Evolutionary conservation across 2,113 vertebrate species (phyloP), one percentile per base, ranked within the genome.

Genomic region (Dendropsophus ebraccatus): DNA sequence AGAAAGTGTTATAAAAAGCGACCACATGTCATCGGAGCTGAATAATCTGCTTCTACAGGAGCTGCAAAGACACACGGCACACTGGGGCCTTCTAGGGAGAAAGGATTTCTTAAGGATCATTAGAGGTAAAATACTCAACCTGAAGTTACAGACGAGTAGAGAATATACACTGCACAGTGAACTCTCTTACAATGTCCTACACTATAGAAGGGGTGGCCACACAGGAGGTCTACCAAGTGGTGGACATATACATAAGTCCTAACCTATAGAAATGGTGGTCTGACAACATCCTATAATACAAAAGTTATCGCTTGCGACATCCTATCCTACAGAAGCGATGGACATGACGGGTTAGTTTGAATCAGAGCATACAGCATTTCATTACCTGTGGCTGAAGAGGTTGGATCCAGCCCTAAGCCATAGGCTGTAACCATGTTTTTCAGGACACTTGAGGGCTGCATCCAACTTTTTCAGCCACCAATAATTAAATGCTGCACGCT

Each of bases 1-100:
- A 28, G 78, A 81, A 81, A 81, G 58, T 45, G 78, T 80, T 80
- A 80, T 80, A 80, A 81, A 81, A 81, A 81, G 35, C 37, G 19
- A 80, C 78, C 78, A 65, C 78, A 81, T 62, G 78, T 81, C 78
- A 81, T 45, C 16, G 21, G 32, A 11, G 32, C 56, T 62, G 37
- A 65, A 62, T 81, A 81, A 60, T 62, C 78, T 58, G 35, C 54
- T 58, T 80, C 77, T 77, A 32, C 47, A 50, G 47, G 47, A 76
- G 73, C 45, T 49, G 45, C 13, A 50, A 50, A 30, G 45, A 76
- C 45, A 76, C 13, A 25, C 17, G 54, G 13, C 77, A 79, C 54
- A n/a, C 30, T 6, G 28, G 35, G 52, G 76, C 30, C 75, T 56
- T 58, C 76, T 58, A 1, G 41, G 78, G n/a, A 81, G n/a, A 62